phyloP scores from a whole-genome alignment of 2,113 vertebrate genomes.

The Tyto alba region DNA sequence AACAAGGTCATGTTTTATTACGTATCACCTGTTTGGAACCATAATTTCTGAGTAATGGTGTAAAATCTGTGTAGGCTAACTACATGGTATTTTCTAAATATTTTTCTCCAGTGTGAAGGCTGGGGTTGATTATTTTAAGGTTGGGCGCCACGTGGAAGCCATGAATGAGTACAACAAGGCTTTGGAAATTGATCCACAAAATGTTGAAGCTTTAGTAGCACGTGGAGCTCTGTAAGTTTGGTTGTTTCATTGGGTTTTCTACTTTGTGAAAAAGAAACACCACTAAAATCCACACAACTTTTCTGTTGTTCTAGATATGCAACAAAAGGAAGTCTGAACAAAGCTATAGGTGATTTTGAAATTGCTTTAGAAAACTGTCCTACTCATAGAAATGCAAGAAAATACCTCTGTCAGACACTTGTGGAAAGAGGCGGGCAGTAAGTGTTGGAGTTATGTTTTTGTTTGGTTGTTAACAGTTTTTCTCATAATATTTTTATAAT shows the following conservation, averaged over 20 bases:
- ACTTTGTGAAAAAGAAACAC: neutral
- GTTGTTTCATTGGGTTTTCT: neutral
- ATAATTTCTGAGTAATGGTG: neutral
- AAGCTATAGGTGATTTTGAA: constrained; percentile 94
- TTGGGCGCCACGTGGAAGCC: constrained; percentile 89
- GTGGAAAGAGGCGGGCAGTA: constrained; percentile 96
- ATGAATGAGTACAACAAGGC: constrained; percentile 99
- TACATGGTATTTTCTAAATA: neutral
- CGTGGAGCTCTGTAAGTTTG: constrained; percentile 91
- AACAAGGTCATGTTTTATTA: neutral
- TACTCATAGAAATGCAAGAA: constrained; percentile 93
- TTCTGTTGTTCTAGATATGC: constrained; percentile 79
- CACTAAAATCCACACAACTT: neutral
- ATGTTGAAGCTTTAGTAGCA: constrained; percentile 96
- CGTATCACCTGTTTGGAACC: neutral
- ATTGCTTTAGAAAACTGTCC: constrained; percentile 90
- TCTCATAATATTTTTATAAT: neutral
- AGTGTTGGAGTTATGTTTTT: constrained; percentile 47
- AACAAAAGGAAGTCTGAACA: constrained; percentile 92
- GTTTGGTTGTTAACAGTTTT: neutral
- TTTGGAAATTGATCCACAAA: constrained; percentile 91
- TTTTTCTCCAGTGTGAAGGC: constrained; percentile 82
- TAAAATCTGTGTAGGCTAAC: neutral
- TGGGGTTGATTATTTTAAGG: constrained; percentile 95
- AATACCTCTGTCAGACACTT: constrained; percentile 96